A percentile compares a stretch with the other conserved stretches of the same genome.
Conservation (phyloP, 2,888 invertebrate species). For the Cerceris rybyensis region DNA sequence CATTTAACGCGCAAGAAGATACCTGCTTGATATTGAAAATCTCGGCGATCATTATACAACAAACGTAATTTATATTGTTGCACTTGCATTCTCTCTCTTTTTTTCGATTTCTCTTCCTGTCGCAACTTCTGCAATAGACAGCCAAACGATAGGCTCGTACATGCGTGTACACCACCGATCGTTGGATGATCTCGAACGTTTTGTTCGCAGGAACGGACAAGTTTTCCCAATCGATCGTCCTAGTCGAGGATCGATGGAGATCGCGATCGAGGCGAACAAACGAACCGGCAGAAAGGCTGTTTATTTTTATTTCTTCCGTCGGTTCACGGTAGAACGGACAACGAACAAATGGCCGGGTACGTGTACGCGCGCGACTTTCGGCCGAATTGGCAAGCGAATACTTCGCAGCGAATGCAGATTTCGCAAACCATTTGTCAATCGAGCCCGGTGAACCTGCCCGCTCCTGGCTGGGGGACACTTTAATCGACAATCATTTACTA, state of each 20-base stretch:
- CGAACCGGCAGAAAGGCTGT: slow-evolving; percentile 30
- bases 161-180: background rate
- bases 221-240: slow-evolving; percentile 39
- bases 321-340: slow-evolving; percentile 62
- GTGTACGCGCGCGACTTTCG: slow-evolving; percentile 65
- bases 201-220: background rate
- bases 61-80: background rate
- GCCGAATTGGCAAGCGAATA: slow-evolving; percentile 70
- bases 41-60: background rate
- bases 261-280: slow-evolving; percentile 40
- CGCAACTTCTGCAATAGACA: background rate
- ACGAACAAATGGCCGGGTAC: slow-evolving; percentile 66
- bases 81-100: background rate
- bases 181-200: background rate
- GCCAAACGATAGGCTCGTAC: background rate
- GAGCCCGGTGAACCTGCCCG: slow-evolving; percentile 50
- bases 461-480: slow-evolving; percentile 70
- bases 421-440: slow-evolving; percentile 79
- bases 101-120: no score
- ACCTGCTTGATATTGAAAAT: no score
- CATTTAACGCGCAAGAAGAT: no score
- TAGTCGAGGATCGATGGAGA: slow-evolving; percentile 35
- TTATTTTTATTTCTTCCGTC: slow-evolving; percentile 63
- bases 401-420: slow-evolving; percentile 77
- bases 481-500: slow-evolving; percentile 79